Evolutionary conservation across 2,888 invertebrate genomes (phyloP).

Genomic region (Galeruca laticollis): DNA sequence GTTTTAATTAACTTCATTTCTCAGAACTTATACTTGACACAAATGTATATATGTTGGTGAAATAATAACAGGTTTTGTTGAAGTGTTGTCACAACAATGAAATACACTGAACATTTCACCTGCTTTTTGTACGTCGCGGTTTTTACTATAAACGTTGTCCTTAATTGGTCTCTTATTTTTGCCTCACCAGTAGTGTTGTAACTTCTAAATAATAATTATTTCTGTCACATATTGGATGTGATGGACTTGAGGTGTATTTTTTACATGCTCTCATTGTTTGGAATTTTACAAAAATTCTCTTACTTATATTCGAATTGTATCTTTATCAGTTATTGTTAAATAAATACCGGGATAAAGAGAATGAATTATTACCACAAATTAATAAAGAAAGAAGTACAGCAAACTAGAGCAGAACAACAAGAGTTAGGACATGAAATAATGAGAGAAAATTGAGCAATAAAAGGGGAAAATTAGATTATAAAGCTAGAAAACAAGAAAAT

Average conservation of each 20-base stretch:
- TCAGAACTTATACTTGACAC: constrained; percentile 11
- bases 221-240: too few relatives aligned
- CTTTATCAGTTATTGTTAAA: too few relatives aligned
- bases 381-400: too few relatives aligned
- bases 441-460: too few relatives aligned
- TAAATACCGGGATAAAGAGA: too few relatives aligned
- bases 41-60: constrained; percentile 7
- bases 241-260: background rate
- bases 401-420: too few relatives aligned
- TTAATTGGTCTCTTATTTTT: constrained; percentile 51
- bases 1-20: constrained; percentile 7
- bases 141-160: constrained; percentile 29
- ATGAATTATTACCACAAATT: too few relatives aligned
- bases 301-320: too few relatives aligned
- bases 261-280: background rate
- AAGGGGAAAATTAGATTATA: too few relatives aligned
- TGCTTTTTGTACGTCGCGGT: constrained; percentile 36
- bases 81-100: constrained; percentile 19
- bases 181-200: constrained; percentile 33
- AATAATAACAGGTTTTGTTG: constrained; percentile 30
- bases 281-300: too few relatives aligned
- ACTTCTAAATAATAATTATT: background rate
- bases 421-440: too few relatives aligned
- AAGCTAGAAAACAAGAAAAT: too few relatives aligned
- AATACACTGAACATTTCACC: constrained; percentile 31